Evolutionary conservation across 1,140 invertebrate genomes (phyloP).

Genomic region (Brachionus rotundiformis): DNA sequence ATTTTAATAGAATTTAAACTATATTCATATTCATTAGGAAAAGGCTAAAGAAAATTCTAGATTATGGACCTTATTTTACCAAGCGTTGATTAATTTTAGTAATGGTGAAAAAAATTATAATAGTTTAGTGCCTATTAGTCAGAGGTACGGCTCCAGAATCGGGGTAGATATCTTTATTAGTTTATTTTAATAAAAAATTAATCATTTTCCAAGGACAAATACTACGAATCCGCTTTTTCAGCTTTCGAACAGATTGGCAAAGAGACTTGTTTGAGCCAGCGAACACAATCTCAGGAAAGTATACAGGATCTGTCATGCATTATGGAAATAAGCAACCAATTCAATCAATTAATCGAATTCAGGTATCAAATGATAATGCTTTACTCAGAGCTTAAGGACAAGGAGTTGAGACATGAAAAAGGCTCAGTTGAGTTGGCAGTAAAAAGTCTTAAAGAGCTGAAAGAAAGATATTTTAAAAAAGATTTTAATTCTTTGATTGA

Average conservation of each 20-base stretch:
- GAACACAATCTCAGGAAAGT: no score
- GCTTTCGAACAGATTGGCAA: neutral
- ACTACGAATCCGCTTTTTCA: neutral
- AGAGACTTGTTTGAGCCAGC: neutral
- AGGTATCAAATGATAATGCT: slow-evolving; percentile 27
- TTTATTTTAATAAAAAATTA: no score
- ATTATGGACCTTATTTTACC: neutral
- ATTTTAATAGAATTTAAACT: neutral
- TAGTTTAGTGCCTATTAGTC: slow-evolving; percentile 26
- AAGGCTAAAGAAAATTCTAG: slow-evolving; percentile 6
- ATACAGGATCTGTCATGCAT: neutral
- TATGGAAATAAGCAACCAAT: neutral
- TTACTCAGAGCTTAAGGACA: slow-evolving; percentile 27
- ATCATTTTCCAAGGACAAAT: neutral
- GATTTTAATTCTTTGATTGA: neutral
- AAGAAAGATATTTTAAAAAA: slow-evolving; percentile 8
- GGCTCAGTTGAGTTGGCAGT: neutral
- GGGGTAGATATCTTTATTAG: neutral
- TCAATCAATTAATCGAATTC: slow-evolving; percentile 19
- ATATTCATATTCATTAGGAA: neutral
- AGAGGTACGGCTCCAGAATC: neutral
- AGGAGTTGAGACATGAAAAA: slow-evolving; percentile 18
- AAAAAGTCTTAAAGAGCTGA: neutral
- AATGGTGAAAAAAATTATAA: slow-evolving; percentile 34
- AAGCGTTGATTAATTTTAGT: slow-evolving; percentile 1